These are phyloP conservation scores for Pterocles orientalis DNA, from an alignment of 2,113 vertebrate genomes.

Conservation along the genomic window DNA sequence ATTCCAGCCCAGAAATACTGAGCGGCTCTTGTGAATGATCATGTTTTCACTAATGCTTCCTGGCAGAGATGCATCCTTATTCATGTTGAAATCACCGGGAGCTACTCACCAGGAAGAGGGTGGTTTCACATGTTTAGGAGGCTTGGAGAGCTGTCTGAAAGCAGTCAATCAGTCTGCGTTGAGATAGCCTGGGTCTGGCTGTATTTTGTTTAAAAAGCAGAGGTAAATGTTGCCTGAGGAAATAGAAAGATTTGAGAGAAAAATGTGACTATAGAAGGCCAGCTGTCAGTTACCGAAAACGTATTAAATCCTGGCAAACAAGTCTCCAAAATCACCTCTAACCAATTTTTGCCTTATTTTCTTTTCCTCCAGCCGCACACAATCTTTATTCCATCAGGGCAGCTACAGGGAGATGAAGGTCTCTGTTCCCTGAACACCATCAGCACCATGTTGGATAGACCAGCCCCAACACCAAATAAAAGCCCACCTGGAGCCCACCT, in stretches of 20 bases:
- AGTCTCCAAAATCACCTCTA: neutral
- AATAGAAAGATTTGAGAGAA: conserved; percentile 16
- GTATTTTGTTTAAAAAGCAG: conserved; percentile 37
- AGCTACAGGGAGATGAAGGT: neutral
- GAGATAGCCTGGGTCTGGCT: neutral
- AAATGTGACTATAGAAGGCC: neutral
- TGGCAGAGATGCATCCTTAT: conserved; percentile 19
- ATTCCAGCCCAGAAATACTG: conserved; percentile 11
- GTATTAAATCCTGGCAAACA: neutral
- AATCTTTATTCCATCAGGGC: neutral
- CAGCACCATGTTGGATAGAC: neutral
- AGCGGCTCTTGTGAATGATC: neutral
- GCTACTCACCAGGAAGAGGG: neutral
- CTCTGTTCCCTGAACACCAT: neutral
- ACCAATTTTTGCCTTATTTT: conserved; percentile 4
- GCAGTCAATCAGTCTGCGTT: conserved; percentile 40
- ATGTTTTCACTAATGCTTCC: conserved; percentile 16
- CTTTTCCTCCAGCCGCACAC: neutral
- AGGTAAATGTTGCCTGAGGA: conserved; percentile 34
- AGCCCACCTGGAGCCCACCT: neutral
- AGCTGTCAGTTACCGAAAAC: neutral
- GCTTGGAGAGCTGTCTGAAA: conserved; percentile 33
- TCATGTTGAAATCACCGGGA: neutral
- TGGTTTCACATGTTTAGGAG: neutral
- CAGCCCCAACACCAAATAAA: neutral